Conservation (phyloP, 2,113 vertebrate genomes). For the Macquaria australasica region DNA sequence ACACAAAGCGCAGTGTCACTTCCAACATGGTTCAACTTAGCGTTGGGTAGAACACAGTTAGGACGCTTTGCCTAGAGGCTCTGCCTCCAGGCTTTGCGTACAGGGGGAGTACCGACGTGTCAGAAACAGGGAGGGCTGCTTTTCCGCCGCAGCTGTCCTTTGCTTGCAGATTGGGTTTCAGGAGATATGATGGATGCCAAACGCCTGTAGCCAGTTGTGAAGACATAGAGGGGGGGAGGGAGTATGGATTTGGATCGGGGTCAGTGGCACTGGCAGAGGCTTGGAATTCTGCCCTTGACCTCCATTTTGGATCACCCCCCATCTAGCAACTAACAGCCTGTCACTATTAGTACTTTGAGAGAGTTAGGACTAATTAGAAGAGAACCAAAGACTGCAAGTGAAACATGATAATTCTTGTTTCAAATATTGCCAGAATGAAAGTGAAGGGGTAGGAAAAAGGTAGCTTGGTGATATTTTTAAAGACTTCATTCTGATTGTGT, state of each 20-base stretch:
- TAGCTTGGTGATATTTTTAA: conserved; percentile 38
- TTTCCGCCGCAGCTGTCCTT: conserved; percentile 89
- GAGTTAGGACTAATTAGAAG: conserved; percentile 29
- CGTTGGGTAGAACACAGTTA: neutral
- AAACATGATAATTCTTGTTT: conserved; percentile 21
- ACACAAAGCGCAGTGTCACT: conserved; percentile 7
- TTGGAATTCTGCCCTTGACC: conserved; percentile 74
- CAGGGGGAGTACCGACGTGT: conserved; percentile 39
- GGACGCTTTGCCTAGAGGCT: conserved; percentile 38
- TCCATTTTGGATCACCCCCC: conserved; percentile 61
- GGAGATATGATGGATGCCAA: conserved; percentile 90
- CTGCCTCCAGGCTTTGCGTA: conserved; percentile 45
- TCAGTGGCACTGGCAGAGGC: conserved; percentile 63
- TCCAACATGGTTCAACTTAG: conserved; percentile 15
- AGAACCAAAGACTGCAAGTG: conserved; percentile 7
- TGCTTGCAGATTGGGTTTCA: conserved; percentile 91
- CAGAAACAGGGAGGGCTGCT: conserved; percentile 63
- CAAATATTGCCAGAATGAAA: conserved; percentile 18
- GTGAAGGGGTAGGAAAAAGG: neutral
- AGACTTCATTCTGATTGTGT: conserved; percentile 40
- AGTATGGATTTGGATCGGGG: conserved; percentile 65
- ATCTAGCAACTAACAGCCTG: conserved; percentile 51
- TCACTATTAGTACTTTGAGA: conserved; percentile 34
- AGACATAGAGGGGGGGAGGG: conserved; percentile 79
- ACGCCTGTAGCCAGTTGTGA: conserved; percentile 93